Percentiles rank a stretch among this genome's conserved stretches.
These are phyloP conservation scores for Euproctis similis DNA, from an alignment of 2,888 invertebrate species.

Conservation along the genomic window DNA sequence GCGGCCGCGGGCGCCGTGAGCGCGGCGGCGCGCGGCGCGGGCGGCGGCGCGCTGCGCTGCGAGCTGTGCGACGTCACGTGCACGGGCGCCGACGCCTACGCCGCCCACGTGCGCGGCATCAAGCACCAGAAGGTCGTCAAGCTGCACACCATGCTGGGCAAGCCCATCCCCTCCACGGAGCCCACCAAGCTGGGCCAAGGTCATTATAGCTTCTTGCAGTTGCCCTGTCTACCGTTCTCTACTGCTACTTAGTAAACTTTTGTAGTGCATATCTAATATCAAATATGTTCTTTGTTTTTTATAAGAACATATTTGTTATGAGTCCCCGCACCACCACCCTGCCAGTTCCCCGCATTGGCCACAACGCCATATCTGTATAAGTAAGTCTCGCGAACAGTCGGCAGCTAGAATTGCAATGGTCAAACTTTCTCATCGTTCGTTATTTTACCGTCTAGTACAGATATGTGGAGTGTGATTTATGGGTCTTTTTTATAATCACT, in stretches of 20 bases:
- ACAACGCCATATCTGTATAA: slow-evolving; percentile 69
- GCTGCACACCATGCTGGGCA: slow-evolving; percentile 96
- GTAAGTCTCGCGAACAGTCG: slow-evolving; percentile 41
- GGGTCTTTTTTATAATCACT: slow-evolving; percentile 44
- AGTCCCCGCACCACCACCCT: slow-evolving; percentile 24
- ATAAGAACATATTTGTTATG: slow-evolving; percentile 45
- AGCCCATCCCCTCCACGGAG: slow-evolving; percentile 96
- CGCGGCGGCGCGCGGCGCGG: slow-evolving; percentile 39
- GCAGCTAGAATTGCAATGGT: slow-evolving; percentile 46
- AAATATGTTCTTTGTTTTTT: slow-evolving; percentile 36
- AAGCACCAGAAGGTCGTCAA: slow-evolving; percentile 99
- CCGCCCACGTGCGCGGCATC: slow-evolving; percentile 97
- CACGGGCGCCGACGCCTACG: slow-evolving; percentile 98
- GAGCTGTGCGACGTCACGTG: slow-evolving; percentile 99
- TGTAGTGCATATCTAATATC: slow-evolving; percentile 17
- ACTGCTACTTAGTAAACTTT: too few relatives aligned
- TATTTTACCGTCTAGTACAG: slow-evolving; percentile 51
- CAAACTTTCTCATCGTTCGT: slow-evolving; percentile 57
- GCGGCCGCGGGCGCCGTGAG: slow-evolving; percentile 74
- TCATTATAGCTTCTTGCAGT: too few relatives aligned
- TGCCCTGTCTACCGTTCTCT: too few relatives aligned
- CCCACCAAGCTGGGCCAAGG: slow-evolving; percentile 85
- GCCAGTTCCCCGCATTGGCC: slow-evolving; percentile 43
- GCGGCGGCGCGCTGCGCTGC: slow-evolving; percentile 83
- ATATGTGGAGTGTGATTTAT: slow-evolving; percentile 55